Percentiles rank a stretch among this genome's conserved stretches.
phyloP scores from a whole-genome alignment of 2,797 vertebrate species.

The Ciconia nigra region DNA sequence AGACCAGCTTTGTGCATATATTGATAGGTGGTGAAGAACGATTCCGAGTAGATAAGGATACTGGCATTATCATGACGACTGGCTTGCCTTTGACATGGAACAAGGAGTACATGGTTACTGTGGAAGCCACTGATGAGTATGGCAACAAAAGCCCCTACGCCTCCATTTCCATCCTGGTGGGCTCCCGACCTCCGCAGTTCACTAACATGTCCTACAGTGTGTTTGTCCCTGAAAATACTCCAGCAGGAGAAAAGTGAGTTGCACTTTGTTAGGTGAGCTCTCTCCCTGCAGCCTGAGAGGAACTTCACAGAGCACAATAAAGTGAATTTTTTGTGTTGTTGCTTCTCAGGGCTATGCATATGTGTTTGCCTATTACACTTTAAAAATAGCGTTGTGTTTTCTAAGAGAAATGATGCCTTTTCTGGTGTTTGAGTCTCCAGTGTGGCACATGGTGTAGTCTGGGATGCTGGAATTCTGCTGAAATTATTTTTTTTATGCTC shows the following conservation, averaged over 20 bases:
- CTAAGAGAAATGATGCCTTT: background rate
- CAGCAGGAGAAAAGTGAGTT: conserved; percentile 82
- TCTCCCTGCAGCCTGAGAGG: background rate
- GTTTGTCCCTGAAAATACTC: conserved; percentile 80
- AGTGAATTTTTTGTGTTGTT: background rate
- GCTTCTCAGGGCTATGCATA: background rate
- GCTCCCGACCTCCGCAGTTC: conserved; percentile 86
- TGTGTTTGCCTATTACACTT: background rate
- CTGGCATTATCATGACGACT: conserved; percentile 83
- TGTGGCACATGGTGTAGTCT: background rate
- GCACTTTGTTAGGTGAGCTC: background rate
- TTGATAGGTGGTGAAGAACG: conserved; percentile 81
- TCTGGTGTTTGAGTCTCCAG: background rate
- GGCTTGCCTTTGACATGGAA: conserved; percentile 80
- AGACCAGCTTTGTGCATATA: background rate
- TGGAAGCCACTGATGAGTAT: conserved; percentile 77
- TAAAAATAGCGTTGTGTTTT: background rate
- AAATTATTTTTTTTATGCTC: background rate
- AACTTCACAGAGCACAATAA: background rate
- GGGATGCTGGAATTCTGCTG: background rate
- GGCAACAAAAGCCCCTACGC: conserved; percentile 77
- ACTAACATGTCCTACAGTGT: conserved; percentile 84
- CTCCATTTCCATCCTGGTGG: conserved; percentile 80
- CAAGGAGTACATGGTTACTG: conserved; percentile 83
- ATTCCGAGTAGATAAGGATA: conserved; percentile 81